phyloP scores from a whole-genome alignment of 2,113 vertebrate species.

The Syrmaticus mikado region DNA sequence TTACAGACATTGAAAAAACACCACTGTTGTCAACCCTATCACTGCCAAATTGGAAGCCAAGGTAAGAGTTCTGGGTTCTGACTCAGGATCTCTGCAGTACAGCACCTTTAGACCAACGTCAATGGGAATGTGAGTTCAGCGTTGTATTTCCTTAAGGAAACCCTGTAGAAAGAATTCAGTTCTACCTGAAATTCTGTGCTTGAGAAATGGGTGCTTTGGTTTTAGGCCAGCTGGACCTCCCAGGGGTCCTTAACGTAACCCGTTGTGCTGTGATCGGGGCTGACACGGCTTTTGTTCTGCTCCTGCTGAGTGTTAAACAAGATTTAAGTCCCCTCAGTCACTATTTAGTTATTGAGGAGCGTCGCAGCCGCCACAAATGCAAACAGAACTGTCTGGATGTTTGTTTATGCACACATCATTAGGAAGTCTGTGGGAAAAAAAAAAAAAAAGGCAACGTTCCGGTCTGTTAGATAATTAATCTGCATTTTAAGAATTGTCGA shows the following conservation, averaged over 20 bases:
- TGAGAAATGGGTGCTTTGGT: neutral
- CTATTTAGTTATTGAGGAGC: constrained; percentile 17
- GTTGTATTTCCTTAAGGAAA: neutral
- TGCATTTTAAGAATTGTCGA: constrained; percentile 58
- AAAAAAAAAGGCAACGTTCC: neutral
- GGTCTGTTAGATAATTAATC: constrained; percentile 68
- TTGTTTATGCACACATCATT: constrained; percentile 66
- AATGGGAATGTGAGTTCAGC: rapidly evolving
- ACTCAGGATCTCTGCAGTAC: too few relatives aligned
- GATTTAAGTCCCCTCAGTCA: constrained; percentile 38
- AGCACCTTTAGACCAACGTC: neutral
- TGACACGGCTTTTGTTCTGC: neutral
- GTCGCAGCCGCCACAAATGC: neutral
- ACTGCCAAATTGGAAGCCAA: rapidly evolving
- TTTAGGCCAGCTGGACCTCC: neutral
- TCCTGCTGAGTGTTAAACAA: constrained; percentile 50
- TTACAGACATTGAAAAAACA: too few relatives aligned
- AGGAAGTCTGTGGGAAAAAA: constrained; percentile 6
- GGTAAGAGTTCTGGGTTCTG: neutral
- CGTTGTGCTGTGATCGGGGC: neutral
- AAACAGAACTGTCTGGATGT: constrained; percentile 28
- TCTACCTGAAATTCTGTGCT: neutral
- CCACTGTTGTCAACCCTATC: rapidly evolving
- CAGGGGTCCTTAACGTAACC: neutral
- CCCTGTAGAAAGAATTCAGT: neutral